These are phyloP conservation scores for Scrobipalpa costella DNA, from an alignment of 2,888 invertebrate species.

Conservation along the genomic window DNA sequence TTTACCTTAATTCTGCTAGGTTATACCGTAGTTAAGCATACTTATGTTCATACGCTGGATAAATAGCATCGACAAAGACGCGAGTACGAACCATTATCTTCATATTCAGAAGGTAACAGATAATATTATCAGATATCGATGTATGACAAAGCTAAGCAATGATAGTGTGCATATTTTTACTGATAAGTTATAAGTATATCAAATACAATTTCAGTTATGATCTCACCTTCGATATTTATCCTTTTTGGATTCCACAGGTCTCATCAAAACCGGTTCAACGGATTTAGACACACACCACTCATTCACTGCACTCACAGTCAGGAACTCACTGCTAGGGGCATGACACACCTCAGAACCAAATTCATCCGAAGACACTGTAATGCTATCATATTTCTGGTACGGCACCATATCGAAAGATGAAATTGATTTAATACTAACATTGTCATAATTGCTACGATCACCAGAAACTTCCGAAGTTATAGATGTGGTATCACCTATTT, in stretches of 20 bases:
- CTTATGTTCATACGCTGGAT: neutral
- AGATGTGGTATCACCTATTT: conserved; percentile 57
- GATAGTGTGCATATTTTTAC: conserved; percentile 68
- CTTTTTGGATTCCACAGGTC: conserved; percentile 75
- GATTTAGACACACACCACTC: conserved; percentile 76
- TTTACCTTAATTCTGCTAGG: neutral
- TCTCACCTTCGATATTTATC: conserved; percentile 79
- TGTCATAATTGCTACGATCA: conserved; percentile 72
- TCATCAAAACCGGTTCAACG: conserved; percentile 64
- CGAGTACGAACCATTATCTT: conserved; percentile 47
- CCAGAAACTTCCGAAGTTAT: conserved; percentile 62
- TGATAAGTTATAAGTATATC: neutral
- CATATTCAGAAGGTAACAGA: conserved; percentile 51
- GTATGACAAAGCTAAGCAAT: conserved; percentile 56
- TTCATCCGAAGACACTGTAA: conserved; percentile 77
- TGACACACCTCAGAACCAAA: conserved; percentile 77
- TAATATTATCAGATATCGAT: conserved; percentile 63
- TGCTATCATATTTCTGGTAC: conserved; percentile 76
- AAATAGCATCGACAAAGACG: conserved; percentile 52
- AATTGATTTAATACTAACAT: conserved; percentile 77
- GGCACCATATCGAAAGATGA: conserved; percentile 77
- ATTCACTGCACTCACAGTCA: conserved; percentile 78
- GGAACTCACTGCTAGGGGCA: conserved; percentile 71
- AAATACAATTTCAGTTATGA: conserved; percentile 42
- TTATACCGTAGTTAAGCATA: neutral